phyloP scores from a whole-genome alignment of 2,797 vertebrate genomes.

The Rhabdophis nuchalis region DNA sequence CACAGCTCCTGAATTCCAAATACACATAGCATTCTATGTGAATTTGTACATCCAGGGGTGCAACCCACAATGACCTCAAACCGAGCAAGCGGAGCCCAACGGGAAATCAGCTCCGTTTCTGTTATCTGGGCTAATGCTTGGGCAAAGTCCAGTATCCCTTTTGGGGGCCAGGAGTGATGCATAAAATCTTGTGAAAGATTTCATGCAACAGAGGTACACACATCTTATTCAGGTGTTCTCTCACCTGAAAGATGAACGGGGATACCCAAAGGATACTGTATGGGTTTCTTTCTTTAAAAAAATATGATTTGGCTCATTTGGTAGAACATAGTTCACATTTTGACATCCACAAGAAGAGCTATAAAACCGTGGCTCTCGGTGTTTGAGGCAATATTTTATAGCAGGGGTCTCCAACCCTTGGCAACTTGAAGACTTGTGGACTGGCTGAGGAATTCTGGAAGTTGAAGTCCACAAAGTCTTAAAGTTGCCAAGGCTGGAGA shows the following conservation, averaged over 20 bases:
- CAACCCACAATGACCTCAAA: not conserved
- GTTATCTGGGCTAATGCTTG: not conserved
- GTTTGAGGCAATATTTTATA: no score
- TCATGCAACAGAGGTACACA: not conserved
- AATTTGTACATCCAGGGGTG: not conserved
- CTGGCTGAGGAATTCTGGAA: no score
- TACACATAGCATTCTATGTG: not conserved
- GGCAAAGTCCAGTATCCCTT: not conserved
- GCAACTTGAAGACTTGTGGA: no score
- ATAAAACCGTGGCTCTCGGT: no score
- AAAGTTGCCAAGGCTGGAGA: no score
- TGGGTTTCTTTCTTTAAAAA: not conserved
- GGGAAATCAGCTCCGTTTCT: not conserved
- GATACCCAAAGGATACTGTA: no score
- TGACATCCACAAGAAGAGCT: not conserved
- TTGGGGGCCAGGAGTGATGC: not conserved
- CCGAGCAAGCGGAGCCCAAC: not conserved
- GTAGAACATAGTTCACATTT: not conserved
- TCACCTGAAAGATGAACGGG: not conserved
- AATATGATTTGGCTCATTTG: not conserved
- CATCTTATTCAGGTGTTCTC: not conserved
- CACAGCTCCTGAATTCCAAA: not conserved
- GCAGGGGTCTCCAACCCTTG: no score
- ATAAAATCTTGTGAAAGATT: not conserved
- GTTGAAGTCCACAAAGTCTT: no score